phyloP scores from a whole-genome alignment of 2,113 vertebrate genomes.

The Pomatostomus ruficeps region DNA sequence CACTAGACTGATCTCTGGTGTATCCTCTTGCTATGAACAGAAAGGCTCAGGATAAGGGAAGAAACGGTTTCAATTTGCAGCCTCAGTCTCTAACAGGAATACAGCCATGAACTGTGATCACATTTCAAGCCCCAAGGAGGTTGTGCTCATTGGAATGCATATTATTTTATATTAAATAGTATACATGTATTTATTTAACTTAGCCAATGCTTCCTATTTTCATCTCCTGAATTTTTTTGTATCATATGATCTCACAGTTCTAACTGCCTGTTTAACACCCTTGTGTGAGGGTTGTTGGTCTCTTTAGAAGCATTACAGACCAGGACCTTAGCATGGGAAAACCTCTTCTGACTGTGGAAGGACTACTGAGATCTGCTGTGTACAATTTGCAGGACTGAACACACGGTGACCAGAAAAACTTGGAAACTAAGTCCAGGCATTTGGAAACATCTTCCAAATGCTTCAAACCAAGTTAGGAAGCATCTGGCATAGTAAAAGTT shows the following conservation, averaged over 20 bases:
- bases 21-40: neutral
- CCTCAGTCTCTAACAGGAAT: neutral
- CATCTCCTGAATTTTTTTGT: neutral
- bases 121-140: neutral
- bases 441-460: neutral
- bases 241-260: neutral
- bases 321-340: neutral
- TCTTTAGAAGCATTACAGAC: neutral
- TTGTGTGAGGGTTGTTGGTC: neutral
- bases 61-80: neutral
- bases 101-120: neutral
- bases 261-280: neutral
- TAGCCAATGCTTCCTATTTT: neutral
- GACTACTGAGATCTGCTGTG: neutral
- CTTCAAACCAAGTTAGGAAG: neutral
- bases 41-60: neutral
- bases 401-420: neutral
- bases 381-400: neutral
- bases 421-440: neutral
- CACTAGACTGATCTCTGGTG: neutral
- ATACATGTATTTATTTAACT: neutral
- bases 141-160: neutral
- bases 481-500: neutral
- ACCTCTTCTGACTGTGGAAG: neutral
- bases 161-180: neutral